Conservation (phyloP, 2,113 vertebrate species). For the Phasianus colchicus region DNA sequence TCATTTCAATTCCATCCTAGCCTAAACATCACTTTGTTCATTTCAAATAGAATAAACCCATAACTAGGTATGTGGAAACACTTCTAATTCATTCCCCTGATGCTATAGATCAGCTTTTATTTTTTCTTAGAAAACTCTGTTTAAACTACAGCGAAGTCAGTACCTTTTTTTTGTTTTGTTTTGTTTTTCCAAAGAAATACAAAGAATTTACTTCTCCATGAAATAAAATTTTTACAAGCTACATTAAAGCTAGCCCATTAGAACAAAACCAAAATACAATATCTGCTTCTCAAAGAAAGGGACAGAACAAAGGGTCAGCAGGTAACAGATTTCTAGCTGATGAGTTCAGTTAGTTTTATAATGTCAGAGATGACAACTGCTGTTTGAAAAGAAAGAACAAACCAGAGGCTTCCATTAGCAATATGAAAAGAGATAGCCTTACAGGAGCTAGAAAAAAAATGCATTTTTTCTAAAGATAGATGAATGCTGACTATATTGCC, state of each 20-base stretch:
- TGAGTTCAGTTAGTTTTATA: neutral
- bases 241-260: neutral
- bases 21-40: neutral
- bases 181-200: neutral
- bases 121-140: neutral
- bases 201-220: neutral
- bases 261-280: neutral
- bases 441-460: neutral
- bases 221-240: neutral
- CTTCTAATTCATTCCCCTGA: neutral
- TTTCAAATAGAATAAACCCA: neutral
- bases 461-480: neutral
- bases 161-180: too few relatives aligned
- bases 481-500: neutral
- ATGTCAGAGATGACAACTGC: neutral
- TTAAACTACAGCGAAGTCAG: neutral
- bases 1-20: neutral
- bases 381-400: neutral
- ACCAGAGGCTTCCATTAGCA: neutral
- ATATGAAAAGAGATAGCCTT: neutral
- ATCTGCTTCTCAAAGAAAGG: neutral
- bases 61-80: neutral
- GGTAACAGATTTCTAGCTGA: neutral
- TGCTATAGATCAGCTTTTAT: neutral
- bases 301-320: neutral